Conservation (phyloP, 1,140 invertebrate genomes). For the Drosophila lowei region DNA sequence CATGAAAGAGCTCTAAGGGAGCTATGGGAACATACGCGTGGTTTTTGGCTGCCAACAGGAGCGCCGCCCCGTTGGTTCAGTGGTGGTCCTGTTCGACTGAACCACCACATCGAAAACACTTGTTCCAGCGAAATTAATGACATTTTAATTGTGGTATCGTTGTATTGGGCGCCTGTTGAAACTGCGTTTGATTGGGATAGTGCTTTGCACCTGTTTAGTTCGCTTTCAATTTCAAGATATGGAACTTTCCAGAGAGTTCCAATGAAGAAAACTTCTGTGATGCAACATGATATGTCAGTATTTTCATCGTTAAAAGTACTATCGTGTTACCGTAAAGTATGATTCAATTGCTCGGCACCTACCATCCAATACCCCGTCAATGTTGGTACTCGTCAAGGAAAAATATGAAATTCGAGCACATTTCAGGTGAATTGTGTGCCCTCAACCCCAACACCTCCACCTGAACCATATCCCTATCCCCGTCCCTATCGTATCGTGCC, state of each 20-base stretch:
- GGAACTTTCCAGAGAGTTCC: too few relatives aligned
- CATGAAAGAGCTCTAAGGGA: slow-evolving; percentile 18
- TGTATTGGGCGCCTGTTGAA: slow-evolving; percentile 37
- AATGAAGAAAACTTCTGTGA: neutral
- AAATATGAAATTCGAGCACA: slow-evolving; percentile 75
- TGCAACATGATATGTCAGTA: neutral
- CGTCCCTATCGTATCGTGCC: neutral
- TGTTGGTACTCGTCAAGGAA: slow-evolving; percentile 54
- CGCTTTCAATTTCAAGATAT: too few relatives aligned
- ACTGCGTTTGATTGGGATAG: slow-evolving; percentile 22
- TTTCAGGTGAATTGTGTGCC: slow-evolving; percentile 58
- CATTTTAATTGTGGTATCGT: slow-evolving; percentile 70
- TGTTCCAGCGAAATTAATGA: slow-evolving; percentile 55
- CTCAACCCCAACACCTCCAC: slow-evolving; percentile 3
- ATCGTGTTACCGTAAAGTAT: slow-evolving; percentile 37
- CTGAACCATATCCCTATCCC: neutral
- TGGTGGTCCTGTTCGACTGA: slow-evolving; percentile 7
- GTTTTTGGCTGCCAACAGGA: slow-evolving; percentile 13
- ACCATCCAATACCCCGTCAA: slow-evolving; percentile 8
- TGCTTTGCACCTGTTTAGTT: neutral
- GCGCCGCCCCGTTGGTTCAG: slow-evolving; percentile 24
- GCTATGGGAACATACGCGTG: slow-evolving; percentile 29
- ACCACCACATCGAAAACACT: slow-evolving; percentile 27
- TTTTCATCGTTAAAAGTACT: slow-evolving; percentile 13
- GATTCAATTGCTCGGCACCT: slow-evolving; percentile 57